Base-by-base conservation (phyloP, 2,888 invertebrate species). In the Dryobotodes eremita region DNA sequence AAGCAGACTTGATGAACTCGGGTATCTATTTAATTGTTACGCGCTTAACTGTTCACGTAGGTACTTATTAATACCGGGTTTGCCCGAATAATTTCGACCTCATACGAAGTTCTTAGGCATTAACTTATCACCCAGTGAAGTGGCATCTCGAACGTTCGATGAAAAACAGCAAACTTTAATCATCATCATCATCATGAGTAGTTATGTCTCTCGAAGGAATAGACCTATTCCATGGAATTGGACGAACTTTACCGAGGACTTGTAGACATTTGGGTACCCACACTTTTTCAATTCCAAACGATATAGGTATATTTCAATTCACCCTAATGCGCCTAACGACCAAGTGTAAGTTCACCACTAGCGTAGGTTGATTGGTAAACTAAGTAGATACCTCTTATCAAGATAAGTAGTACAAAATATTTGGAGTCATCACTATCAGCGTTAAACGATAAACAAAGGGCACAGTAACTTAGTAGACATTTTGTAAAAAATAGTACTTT, bases 361-460 rank as follows among this genome's bases (percentile, higher is more conserved):
- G 20, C 36, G 4, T 23, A 36, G 1, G 13, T 72, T 48, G 2
- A 46, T 57, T 26, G 17, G 15, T 23, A 42, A 65, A 50, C 73
- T 20, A 46, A 15, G 20, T 72, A 73, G 26, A 26, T 53, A n/a
- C 20, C 15, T 48, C 23, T 55, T 61, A 82, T 71, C 70, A 10
- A 36, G 17, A 76, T 66, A 55, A 6, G 20, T n/a, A 8, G 17
- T 50, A 31, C 23, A 26, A 6, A 62, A 79, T 50, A 65, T 71
- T 61, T 42, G 15, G 15, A 70, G 55, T 59, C 46, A 65, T 69
- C 11, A 46, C 15, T 64, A 80, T 80, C 42, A 80, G 46, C 11
- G 31, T 48, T 53, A 36, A 48, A 59, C 17, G 31, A 78, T 53
- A 68, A 78, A 78, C 8, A 68, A 65, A 53, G 53, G 62, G 20